phyloP scores from a whole-genome alignment of 2,888 invertebrate species.

The Chaitophorus viminalis region DNA sequence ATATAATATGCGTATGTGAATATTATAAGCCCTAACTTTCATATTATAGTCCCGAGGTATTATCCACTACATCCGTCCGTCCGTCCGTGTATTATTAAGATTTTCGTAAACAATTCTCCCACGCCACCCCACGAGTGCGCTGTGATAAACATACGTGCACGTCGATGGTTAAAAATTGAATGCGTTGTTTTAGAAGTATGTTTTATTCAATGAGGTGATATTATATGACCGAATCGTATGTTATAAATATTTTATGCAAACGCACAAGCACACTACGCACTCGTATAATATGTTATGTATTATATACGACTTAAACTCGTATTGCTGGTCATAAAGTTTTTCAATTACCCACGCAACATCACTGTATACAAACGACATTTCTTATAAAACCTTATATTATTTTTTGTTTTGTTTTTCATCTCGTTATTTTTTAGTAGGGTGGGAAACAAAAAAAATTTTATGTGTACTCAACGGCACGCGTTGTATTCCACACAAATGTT shows the following conservation, averaged over 20 bases:
- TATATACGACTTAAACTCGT: constrained; percentile 20
- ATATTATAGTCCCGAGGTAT: no score
- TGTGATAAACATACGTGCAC: no score
- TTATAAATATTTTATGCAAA: constrained; percentile 7
- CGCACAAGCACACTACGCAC: no score
- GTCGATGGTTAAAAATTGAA: not conserved
- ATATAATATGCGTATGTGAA: no score
- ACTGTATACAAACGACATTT: not conserved
- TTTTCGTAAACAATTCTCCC: no score
- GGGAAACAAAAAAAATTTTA: not conserved
- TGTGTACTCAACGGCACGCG: not conserved
- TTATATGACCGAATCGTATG: not conserved
- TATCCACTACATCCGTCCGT: no score
- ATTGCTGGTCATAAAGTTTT: constrained; percentile 30
- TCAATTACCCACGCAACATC: constrained; percentile 5
- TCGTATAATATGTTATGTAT: not conserved
- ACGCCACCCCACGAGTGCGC: no score
- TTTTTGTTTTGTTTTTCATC: not conserved
- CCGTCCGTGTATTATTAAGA: no score
- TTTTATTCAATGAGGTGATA: not conserved
- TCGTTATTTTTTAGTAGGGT: constrained; percentile 18
- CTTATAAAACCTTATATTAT: not conserved
- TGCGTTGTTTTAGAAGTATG: not conserved
- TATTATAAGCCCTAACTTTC: no score
- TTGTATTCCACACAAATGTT: no score